Percentiles rank a stretch among this genome's conserved stretches.
These are phyloP conservation scores for Cataglyphis hispanica DNA, from an alignment of 1,140 invertebrate genomes.

Conservation along the genomic window DNA sequence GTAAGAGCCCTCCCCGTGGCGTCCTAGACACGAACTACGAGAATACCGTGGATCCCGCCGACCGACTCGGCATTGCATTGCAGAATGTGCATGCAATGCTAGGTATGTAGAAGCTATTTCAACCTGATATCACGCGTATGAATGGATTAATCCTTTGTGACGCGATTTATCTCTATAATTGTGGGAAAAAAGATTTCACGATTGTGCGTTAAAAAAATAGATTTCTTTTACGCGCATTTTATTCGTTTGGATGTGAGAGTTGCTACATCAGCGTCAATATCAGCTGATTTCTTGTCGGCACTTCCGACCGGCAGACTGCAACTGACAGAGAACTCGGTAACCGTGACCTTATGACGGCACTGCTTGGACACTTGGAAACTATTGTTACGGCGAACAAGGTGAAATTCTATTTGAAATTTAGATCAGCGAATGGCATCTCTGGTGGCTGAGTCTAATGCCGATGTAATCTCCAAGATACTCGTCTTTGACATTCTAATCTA, in stretches of 20 bases:
- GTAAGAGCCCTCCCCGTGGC: conserved; percentile 55
- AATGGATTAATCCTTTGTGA: conserved; percentile 36
- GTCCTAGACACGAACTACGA: conserved; percentile 19
- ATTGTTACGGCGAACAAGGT: conserved; percentile 24
- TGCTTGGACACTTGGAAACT: conserved; percentile 33
- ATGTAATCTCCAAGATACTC: conserved; percentile 35
- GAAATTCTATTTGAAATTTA: conserved; percentile 59
- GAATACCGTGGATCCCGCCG: conserved; percentile 34
- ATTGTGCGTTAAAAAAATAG: background rate
- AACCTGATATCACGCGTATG: conserved; percentile 17
- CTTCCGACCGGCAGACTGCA: background rate
- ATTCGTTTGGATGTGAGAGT: background rate
- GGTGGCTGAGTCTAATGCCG: conserved; percentile 10
- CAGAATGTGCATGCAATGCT: conserved; percentile 48
- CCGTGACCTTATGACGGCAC: conserved; percentile 45
- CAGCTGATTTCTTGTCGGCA: background rate
- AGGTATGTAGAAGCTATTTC: conserved; percentile 49
- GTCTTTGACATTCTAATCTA: conserved; percentile 46
- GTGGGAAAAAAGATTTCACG: background rate
- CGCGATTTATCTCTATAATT: background rate
- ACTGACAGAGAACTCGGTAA: conserved; percentile 30
- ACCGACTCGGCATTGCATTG: conserved; percentile 45
- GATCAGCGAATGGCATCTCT: conserved; percentile 29
- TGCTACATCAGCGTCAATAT: background rate
- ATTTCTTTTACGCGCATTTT: conserved; percentile 2